phyloP scores from a whole-genome alignment of 2,888 invertebrate species.

The Copidosoma aretas region DNA sequence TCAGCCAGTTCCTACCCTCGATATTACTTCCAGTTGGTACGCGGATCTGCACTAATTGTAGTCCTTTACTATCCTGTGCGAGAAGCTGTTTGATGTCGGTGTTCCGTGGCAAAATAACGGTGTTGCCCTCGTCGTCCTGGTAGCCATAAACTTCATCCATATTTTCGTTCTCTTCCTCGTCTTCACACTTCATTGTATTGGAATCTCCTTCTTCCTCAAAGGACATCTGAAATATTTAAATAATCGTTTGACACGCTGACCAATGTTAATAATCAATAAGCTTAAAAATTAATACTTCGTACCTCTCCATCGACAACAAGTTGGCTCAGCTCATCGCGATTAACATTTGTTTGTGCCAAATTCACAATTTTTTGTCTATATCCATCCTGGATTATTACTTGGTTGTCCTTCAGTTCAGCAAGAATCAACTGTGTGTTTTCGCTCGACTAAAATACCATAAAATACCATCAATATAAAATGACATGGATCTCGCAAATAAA shows the following conservation, averaged over 20 bases:
- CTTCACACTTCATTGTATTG: constrained; percentile 51
- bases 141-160: constrained; percentile 56
- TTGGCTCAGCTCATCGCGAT: constrained; percentile 51
- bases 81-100: constrained; percentile 54
- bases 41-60: constrained; percentile 58
- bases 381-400: constrained; percentile 63
- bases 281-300: constrained; percentile 13
- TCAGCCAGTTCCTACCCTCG: constrained; percentile 57
- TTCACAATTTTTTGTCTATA: constrained; percentile 56
- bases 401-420: constrained; percentile 63
- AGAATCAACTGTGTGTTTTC: constrained; percentile 61
- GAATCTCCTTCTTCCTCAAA: constrained; percentile 27
- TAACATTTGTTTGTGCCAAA: constrained; percentile 49
- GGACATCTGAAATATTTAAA: constrained; percentile 2
- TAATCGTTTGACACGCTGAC: not conserved
- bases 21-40: constrained; percentile 51
- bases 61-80: constrained; percentile 51
- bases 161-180: constrained; percentile 36
- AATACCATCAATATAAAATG: constrained; percentile 2
- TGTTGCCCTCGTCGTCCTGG: constrained; percentile 53
- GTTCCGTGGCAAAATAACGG: constrained; percentile 56
- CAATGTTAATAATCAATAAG: constrained; percentile 10
- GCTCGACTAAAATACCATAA: constrained; percentile 22
- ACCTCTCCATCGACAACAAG: constrained; percentile 55
- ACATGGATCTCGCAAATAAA: not conserved